phyloP scores from a whole-genome alignment of 2,113 vertebrate species.

The Setophaga kirtlandii region DNA sequence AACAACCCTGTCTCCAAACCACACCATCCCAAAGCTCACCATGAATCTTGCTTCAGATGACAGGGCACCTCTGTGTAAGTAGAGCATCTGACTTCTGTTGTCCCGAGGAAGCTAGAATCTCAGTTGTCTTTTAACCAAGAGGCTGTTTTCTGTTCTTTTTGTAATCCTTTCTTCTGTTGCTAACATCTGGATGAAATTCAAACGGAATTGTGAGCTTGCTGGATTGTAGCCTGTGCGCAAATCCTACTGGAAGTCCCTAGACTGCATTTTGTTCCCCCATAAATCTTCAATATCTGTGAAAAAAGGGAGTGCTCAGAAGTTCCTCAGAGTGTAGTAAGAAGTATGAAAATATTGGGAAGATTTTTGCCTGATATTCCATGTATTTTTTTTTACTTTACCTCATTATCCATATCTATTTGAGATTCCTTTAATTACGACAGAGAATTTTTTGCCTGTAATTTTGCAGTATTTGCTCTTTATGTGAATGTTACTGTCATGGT shows the following conservation, averaged over 20 bases:
- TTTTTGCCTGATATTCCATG: background rate
- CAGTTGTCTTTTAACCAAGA: conserved; percentile 38
- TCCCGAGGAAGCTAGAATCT: conserved; percentile 48
- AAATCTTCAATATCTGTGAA: background rate
- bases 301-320: background rate
- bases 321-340: background rate
- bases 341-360: background rate
- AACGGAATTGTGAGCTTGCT: conserved; percentile 12
- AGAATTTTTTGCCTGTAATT: background rate
- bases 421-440: background rate
- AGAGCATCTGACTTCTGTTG: conserved; percentile 63
- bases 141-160: conserved; percentile 37
- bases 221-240: background rate
- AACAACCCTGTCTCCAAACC: conserved; percentile 57
- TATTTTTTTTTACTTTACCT: background rate
- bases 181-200: conserved; percentile 60
- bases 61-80: conserved; percentile 49
- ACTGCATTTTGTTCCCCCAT: background rate
- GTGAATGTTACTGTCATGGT: background rate
- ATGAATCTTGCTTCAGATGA: conserved; percentile 65
- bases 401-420: background rate
- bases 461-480: background rate
- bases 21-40: conserved; percentile 52
- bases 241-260: conserved; percentile 40
- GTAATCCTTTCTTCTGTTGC: conserved; percentile 31